phyloP scores from a whole-genome alignment of 2,797 vertebrate species.

The Thunnus albacares region DNA sequence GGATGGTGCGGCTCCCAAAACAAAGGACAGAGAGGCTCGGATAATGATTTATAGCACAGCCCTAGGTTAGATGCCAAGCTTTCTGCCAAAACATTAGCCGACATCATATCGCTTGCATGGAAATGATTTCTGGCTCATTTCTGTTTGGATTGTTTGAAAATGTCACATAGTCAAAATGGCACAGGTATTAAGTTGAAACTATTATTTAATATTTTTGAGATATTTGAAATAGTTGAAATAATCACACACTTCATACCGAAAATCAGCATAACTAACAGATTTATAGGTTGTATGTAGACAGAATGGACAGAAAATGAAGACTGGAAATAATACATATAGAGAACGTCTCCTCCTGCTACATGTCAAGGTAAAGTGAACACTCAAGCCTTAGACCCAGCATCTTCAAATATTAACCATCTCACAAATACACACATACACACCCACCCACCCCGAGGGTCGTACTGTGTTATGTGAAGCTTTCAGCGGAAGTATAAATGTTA shows the following conservation, averaged over 20 bases:
- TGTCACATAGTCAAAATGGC: not conserved
- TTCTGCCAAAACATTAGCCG: too few relatives aligned
- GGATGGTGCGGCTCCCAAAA: too few relatives aligned
- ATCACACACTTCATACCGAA: not conserved
- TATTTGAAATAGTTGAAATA: not conserved
- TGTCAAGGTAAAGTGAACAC: slow-evolving; percentile 52
- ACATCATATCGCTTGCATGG: not conserved
- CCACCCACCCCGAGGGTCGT: slow-evolving; percentile 12
- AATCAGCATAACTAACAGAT: slow-evolving; percentile 2
- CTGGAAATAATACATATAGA: slow-evolving; percentile 2
- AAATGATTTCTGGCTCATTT: not conserved
- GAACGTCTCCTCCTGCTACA: slow-evolving; percentile 11
- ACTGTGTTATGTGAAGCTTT: slow-evolving; percentile 45
- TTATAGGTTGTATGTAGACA: not conserved
- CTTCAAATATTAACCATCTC: slow-evolving; percentile 61
- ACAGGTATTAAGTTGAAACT: not conserved
- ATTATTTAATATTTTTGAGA: not conserved
- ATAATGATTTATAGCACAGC: too few relatives aligned
- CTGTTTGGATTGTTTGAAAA: not conserved
- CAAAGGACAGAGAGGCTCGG: not conserved
- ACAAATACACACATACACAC: slow-evolving; percentile 1
- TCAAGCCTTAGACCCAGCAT: slow-evolving; percentile 34
- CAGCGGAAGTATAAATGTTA: slow-evolving; percentile 65
- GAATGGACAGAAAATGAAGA: not conserved
- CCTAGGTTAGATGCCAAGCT: too few relatives aligned